Conservation (phyloP, 2,797 vertebrate genomes). For the Helicolenus hilgendorfi region DNA sequence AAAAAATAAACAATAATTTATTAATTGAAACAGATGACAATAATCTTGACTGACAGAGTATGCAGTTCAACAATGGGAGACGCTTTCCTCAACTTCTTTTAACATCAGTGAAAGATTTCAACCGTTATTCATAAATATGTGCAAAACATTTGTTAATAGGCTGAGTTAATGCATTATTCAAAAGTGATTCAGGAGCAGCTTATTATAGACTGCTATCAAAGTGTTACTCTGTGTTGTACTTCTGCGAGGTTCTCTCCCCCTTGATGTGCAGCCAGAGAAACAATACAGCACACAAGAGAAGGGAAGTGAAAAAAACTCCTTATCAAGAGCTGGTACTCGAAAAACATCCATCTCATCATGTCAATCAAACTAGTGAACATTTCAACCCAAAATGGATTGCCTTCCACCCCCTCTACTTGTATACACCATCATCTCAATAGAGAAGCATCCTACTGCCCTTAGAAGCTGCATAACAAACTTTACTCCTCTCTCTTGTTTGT, state of each 20-base stretch:
- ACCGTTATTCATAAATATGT: conserved; percentile 31
- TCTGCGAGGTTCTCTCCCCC: not conserved
- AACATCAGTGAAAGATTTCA: conserved; percentile 12
- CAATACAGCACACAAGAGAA: not conserved
- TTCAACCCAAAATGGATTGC: conserved; percentile 46
- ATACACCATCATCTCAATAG: conserved; percentile 33
- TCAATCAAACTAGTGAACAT: conserved; percentile 53
- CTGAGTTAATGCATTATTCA: conserved; percentile 55
- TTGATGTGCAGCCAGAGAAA: conserved; percentile 39
- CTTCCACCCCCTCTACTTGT: conserved; percentile 17
- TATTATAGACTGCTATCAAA: conserved; percentile 60
- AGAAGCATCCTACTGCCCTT: conserved; percentile 14
- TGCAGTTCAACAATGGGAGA: not conserved
- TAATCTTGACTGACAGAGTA: not conserved
- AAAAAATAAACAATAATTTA: not conserved
- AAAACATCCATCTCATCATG: conserved; percentile 20
- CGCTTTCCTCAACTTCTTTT: not conserved
- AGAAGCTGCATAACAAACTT: conserved; percentile 61
- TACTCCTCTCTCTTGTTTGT: conserved; percentile 72
- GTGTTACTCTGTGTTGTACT: conserved; percentile 14
- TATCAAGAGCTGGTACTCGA: not conserved
- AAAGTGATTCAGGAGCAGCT: conserved; percentile 44
- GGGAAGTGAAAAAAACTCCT: not conserved
- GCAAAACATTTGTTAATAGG: conserved; percentile 44
- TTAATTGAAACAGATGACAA: not conserved